Base-by-base conservation (phyloP, 23 tunicate genomes). In the Ciona savignyi region DNA sequence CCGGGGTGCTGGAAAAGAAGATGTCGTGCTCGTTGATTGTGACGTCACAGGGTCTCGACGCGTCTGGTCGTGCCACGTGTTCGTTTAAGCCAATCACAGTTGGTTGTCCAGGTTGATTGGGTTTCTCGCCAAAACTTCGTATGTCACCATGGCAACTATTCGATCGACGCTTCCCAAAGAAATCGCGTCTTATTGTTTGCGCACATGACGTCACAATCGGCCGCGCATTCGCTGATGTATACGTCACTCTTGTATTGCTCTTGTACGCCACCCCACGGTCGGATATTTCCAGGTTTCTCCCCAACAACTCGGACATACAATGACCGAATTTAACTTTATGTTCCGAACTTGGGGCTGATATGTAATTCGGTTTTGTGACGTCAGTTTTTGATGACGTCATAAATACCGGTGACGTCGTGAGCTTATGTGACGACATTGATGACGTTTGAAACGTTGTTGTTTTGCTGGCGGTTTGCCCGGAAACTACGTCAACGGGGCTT, bases 1-100 rank as follows among this genome's bases (percentile, higher is more conserved):
- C 78, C 48, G 78, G 69, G 27, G 78, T 62, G 51, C 78, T 74
- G 0, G 78, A 74, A 0, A 74, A 64, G 49, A 63, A 72, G 1
- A 72, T 72, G 63, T 72, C 76, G 76, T 72, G 64, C 26, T 29
- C n/a, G 3, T 48, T 15, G 9, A 42, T 42, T 6, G 11, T 42
- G 56, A 42, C 56, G 56, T 42, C 56, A 42, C 56, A 42, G 15
- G 15, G 11, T 6, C 56, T 15, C 56, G 56, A 15, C 11, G 56
- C 15, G 15, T 42, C 56, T 15, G 56, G 15, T 15, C 56, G 9
- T 15, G 15, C 15, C 56, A 42, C 56, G 56, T 42, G 56, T 42
- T 15, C 15, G 9, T 42, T 15, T 42, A 9, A 15, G 15, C 56
- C 56, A 42, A 42, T 42, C 56, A 42, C 56, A 42, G 56, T 42